Evolutionary conservation across 2,113 vertebrate species (phyloP), one percentile per base, ranked within the genome.

Genomic region (Burhinus bistriatus): DNA sequence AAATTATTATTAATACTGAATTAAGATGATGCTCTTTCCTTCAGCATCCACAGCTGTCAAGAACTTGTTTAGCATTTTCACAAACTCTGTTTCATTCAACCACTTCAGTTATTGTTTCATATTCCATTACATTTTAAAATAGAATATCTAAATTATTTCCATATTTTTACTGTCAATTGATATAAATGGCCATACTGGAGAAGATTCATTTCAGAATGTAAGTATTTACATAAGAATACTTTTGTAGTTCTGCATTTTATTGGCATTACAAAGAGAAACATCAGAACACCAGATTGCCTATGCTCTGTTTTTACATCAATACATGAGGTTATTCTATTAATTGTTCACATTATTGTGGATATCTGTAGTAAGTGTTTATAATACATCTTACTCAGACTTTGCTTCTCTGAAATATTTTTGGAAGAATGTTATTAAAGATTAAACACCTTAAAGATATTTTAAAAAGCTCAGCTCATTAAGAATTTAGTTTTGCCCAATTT

Each of bases 181-280:
- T 87, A 88, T 13, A 92, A 92, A 92, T 70, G 72, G 47, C 34
- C 61, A 15, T 72, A 81, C 19, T n/a, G 57, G 47, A 87, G 68
- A 87, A 89, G 59, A 89, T 45, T 76, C 38, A 89, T 93, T 86
- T 97, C 89, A 81, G 44, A 87, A 81, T 61, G 6, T 61, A 91
- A 94, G 40, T 58, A 94, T 91, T 93, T 89, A 93, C 36, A 72
- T 36, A 83, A 71, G 78, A 87, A 87, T 71, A 83, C 52, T 96
- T 95, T 36, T 30, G 34, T 55, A 87, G 72, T 42, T 62, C 51
- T 84, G 55, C 52, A 73, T 75, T 93, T 83, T 58, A 83, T 5
- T 86, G 54, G 34, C 59, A 49, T 77, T 75, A 93, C 49, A 64
- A 89, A 95, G 77, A 86, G 73, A 84, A 95, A 86, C 30, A 65